phyloP scores from a whole-genome alignment of 2,888 invertebrate genomes.

The Stomorhina lunata region DNA sequence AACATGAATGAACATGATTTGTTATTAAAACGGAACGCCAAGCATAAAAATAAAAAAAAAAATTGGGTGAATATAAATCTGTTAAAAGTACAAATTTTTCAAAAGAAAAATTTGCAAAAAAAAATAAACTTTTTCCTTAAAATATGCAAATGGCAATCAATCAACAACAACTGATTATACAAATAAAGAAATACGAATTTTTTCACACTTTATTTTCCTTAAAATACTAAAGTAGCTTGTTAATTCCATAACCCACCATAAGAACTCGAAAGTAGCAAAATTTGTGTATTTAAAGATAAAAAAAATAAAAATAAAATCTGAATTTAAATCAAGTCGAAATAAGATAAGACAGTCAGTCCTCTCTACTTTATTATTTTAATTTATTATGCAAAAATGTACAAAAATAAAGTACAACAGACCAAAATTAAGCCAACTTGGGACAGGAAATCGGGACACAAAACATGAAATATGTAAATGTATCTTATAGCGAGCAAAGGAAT shows the following conservation, averaged over 20 bases:
- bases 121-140: constrained; percentile 18
- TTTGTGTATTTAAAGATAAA: not conserved
- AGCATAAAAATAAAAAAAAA: not conserved
- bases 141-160: constrained; percentile 60
- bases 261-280: not conserved
- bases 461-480: constrained; percentile 28
- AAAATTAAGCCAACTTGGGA: not conserved
- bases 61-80: too few relatives aligned
- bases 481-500: not conserved
- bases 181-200: constrained; percentile 14
- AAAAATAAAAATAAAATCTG: too few relatives aligned
- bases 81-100: not conserved
- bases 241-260: not conserved
- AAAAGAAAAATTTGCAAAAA: not conserved
- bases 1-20: constrained; percentile 18
- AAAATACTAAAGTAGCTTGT: not conserved
- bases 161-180: constrained; percentile 52
- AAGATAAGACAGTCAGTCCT: constrained; percentile 8
- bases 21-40: constrained; percentile 3
- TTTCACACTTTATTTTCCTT: not conserved
- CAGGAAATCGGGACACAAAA: constrained; percentile 23
- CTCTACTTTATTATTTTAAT: not conserved
- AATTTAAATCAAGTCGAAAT: constrained; percentile 42
- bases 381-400: not conserved
- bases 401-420: not conserved